Evolutionary conservation across 1,140 invertebrate species (phyloP).

Genomic region (Archivesica marissinica): DNA sequence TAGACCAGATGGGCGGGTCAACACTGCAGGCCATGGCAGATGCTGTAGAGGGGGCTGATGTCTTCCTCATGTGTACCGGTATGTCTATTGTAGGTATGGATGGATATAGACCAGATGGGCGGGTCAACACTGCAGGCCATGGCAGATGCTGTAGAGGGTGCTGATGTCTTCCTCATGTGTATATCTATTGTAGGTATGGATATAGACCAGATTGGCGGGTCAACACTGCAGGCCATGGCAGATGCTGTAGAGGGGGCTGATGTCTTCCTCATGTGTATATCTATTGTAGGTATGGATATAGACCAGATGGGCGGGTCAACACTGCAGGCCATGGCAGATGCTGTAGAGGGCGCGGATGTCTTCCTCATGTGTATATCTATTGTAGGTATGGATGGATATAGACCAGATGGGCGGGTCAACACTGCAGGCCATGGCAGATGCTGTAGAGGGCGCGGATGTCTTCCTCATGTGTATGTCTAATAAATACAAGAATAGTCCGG

Average conservation of each 20-base stretch:
- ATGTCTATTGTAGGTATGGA: conserved; percentile 67
- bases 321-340: conserved; percentile 81
- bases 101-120: conserved; percentile 74
- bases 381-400: conserved; percentile 74
- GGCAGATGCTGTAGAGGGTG: conserved; percentile 81
- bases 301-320: conserved; percentile 77
- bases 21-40: conserved; percentile 82
- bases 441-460: conserved; percentile 76
- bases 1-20: conserved; percentile 75
- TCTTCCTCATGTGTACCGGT: conserved; percentile 79
- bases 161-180: conserved; percentile 76
- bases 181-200: conserved; percentile 73
- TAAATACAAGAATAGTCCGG: conserved; percentile 80
- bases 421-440: conserved; percentile 81
- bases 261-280: conserved; percentile 78
- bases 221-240: conserved; percentile 80
- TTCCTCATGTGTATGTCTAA: conserved; percentile 81
- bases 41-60: conserved; percentile 77
- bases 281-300: conserved; percentile 77
- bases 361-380: conserved; percentile 77
- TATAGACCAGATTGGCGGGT: conserved; percentile 76
- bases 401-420: conserved; percentile 77
- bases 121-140: conserved; percentile 81
- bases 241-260: conserved; percentile 77
- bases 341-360: conserved; percentile 76